phyloP scores from a whole-genome alignment of 2,888 invertebrate genomes.

The Trichogramma evanescens region DNA sequence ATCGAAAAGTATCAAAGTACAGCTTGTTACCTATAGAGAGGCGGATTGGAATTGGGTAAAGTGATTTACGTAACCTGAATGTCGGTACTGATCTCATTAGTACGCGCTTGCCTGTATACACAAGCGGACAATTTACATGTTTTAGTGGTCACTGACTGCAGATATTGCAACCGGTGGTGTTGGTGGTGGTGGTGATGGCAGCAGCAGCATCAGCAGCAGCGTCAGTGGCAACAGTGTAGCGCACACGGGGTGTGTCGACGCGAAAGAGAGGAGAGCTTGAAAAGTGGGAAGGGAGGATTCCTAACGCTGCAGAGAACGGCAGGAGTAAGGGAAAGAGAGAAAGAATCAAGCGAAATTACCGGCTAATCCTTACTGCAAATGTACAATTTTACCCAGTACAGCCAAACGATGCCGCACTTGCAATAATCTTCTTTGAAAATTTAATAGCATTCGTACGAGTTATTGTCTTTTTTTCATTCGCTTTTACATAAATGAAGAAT shows the following conservation, averaged over 20 bases:
- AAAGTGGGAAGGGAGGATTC: too few relatives aligned
- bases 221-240: too few relatives aligned
- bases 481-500: too few relatives aligned
- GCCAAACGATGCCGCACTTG: background rate
- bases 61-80: constrained; percentile 17
- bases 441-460: too few relatives aligned
- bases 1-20: too few relatives aligned
- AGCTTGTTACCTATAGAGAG: too few relatives aligned
- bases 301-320: background rate
- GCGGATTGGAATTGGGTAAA: background rate
- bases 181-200: too few relatives aligned
- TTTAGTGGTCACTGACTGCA: constrained; percentile 1
- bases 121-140: constrained; percentile 11
- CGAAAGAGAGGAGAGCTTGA: too few relatives aligned
- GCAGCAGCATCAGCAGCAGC: too few relatives aligned
- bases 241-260: too few relatives aligned
- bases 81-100: constrained; percentile 14
- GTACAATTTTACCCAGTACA: background rate
- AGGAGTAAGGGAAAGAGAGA: background rate
- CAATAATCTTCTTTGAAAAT: constrained; percentile 10
- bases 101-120: background rate
- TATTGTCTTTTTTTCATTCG: too few relatives aligned
- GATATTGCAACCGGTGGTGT: too few relatives aligned
- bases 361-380: constrained; percentile 7
- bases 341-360: constrained; percentile 9